phyloP scores from a whole-genome alignment of 2,888 invertebrate species.

The Netelia fuscicornis region DNA sequence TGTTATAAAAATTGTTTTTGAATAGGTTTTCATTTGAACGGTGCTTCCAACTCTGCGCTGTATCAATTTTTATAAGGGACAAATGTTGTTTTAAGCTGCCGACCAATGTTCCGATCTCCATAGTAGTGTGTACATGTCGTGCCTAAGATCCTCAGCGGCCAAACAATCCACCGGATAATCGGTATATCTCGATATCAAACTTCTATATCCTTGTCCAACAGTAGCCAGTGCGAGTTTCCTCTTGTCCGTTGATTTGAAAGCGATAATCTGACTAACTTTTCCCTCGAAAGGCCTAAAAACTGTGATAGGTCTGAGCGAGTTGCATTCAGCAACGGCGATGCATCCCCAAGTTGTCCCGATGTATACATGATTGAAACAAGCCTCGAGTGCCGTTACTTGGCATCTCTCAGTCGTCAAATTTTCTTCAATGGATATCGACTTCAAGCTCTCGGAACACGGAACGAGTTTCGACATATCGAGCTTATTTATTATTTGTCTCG shows the following conservation, averaged over 20 bases:
- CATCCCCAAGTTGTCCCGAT: constrained; percentile 98
- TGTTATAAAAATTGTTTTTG: too few species aligned
- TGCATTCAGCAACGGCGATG: constrained; percentile 94
- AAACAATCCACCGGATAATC: constrained; percentile 85
- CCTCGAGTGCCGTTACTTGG: constrained; percentile 87
- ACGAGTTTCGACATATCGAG: constrained; percentile 96
- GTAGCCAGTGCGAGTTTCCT: constrained; percentile 89
- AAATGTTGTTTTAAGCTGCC: constrained; percentile 87
- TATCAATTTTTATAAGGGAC: constrained; percentile 80
- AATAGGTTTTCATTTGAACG: too few species aligned
- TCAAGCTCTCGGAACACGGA: constrained; percentile 96
- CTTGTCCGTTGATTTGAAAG: constrained; percentile 83
- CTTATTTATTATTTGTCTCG: constrained; percentile 90
- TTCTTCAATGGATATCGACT: constrained; percentile 96
- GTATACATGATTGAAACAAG: constrained; percentile 88
- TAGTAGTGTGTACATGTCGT: constrained; percentile 89
- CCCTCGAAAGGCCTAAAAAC: constrained; percentile 97
- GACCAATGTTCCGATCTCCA: constrained; percentile 92
- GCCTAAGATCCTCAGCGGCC: constrained; percentile 82
- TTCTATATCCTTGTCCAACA: constrained; percentile 94
- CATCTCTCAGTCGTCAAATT: constrained; percentile 92
- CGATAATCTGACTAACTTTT: constrained; percentile 87
- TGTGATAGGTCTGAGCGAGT: constrained; percentile 93
- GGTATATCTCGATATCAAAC: constrained; percentile 89
- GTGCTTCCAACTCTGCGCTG: too few species aligned